Conservation (phyloP, 2,888 invertebrate genomes). For the Furcula furcula region DNA sequence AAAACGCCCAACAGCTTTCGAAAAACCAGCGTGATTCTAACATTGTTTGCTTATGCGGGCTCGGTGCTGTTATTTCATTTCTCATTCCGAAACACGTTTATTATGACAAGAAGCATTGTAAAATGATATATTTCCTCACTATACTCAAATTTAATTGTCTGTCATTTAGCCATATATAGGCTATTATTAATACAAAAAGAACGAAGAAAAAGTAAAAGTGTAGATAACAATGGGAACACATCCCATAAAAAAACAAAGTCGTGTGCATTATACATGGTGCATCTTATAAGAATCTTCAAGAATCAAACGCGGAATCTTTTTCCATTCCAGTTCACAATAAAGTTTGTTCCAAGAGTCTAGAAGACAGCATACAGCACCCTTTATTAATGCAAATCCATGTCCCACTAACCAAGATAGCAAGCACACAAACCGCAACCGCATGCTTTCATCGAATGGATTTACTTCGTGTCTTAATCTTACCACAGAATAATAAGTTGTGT, state of each 20-base stretch:
- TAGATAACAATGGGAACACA: no score
- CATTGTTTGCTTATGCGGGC: slow-evolving; percentile 13
- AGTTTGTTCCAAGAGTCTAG: neutral
- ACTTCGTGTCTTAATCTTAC: neutral
- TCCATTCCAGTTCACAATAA: neutral
- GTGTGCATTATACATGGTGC: no score
- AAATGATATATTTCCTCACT: no score
- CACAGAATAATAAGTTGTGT: neutral
- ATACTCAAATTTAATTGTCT: no score
- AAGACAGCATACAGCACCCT: slow-evolving; percentile 1
- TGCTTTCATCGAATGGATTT: neutral
- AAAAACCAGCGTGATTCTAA: slow-evolving; percentile 11
- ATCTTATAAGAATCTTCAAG: no score
- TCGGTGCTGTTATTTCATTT: slow-evolving; percentile 1
- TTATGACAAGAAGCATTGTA: slow-evolving; percentile 1
- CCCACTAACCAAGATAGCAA: slow-evolving; percentile 7
- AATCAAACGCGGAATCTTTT: neutral
- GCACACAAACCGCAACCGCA: neutral
- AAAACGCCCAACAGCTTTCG: slow-evolving; percentile 18
- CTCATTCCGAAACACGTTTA: neutral
- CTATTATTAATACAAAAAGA: no score
- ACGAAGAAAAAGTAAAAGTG: no score
- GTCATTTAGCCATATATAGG: no score
- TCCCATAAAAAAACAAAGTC: no score
- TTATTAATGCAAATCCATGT: slow-evolving; percentile 16